These are phyloP conservation scores for Drosophila tanythrix DNA, from an alignment of 2,888 invertebrate genomes.

Conservation along the genomic window DNA sequence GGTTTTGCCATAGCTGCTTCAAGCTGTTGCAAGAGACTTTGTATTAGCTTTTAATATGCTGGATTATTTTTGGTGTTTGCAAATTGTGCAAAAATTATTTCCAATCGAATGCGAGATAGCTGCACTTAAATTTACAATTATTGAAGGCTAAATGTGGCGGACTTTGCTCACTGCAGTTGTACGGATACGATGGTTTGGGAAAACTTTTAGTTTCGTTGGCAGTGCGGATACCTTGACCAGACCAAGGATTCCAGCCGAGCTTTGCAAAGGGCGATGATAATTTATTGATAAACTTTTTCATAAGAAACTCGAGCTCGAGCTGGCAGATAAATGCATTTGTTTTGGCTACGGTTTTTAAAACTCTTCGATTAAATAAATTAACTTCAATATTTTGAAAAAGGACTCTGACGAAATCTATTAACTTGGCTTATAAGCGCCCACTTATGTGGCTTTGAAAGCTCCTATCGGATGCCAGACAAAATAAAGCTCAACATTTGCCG, in stretches of 20 bases:
- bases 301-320: neutral
- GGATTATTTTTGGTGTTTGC: neutral
- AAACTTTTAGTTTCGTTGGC: neutral
- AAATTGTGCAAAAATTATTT: neutral
- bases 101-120: too few species aligned
- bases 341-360: neutral
- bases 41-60: neutral
- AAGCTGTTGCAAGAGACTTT: neutral
- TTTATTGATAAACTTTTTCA: conserved; percentile 2
- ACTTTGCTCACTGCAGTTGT: conserved; percentile 16
- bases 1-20: fast-evolving
- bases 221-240: neutral
- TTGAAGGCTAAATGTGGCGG: conserved; percentile 18
- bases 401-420: neutral
- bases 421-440: neutral
- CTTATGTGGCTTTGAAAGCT: neutral
- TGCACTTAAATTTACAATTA: neutral
- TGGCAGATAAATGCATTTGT: conserved; percentile 3
- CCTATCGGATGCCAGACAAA: neutral
- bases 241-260: conserved; percentile 1
- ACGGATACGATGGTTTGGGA: neutral
- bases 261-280: neutral
- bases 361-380: neutral
- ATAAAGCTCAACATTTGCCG: conserved; percentile 6
- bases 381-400: neutral